Percentiles rank a stretch among this genome's conserved stretches.
These are phyloP conservation scores for Gymnoscelis rufifasciata DNA, from an alignment of 2,888 invertebrate species.

Conservation along the genomic window DNA sequence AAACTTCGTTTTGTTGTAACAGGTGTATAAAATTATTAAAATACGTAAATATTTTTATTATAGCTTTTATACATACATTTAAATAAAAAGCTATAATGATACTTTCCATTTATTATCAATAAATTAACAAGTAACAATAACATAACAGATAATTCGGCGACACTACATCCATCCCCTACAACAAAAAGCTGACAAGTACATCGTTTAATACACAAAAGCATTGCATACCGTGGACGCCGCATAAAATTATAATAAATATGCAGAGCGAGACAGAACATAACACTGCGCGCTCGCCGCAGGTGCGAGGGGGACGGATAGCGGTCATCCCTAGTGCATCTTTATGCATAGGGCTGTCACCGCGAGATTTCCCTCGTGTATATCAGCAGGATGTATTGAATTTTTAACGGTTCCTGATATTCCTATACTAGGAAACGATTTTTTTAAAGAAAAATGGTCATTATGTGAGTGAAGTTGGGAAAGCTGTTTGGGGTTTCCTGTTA, in stretches of 20 bases:
- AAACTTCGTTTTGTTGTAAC: too few relatives aligned
- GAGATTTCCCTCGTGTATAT: constrained; percentile 31
- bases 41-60: too few relatives aligned
- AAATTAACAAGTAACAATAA: neutral
- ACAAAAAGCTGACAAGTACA: constrained; percentile 61
- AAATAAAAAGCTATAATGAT: too few relatives aligned
- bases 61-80: too few relatives aligned
- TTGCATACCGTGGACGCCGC: constrained; percentile 57
- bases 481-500: too few relatives aligned
- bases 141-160: neutral
- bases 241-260: constrained; percentile 78
- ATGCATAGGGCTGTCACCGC: constrained; percentile 35
- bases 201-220: constrained; percentile 70
- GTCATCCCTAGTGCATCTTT: constrained; percentile 45
- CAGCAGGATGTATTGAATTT: constrained; percentile 14
- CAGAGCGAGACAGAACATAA: constrained; percentile 38
- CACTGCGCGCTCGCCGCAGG: neutral
- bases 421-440: too few relatives aligned
- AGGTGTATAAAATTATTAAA: too few relatives aligned
- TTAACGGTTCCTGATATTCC: too few relatives aligned
- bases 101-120: too few relatives aligned
- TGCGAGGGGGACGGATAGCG: constrained; percentile 31
- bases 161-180: constrained; percentile 48
- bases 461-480: too few relatives aligned
- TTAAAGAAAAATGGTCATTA: too few relatives aligned